phyloP scores from a whole-genome alignment of 2,888 invertebrate species.

The Eueremaeus valkanovi region DNA sequence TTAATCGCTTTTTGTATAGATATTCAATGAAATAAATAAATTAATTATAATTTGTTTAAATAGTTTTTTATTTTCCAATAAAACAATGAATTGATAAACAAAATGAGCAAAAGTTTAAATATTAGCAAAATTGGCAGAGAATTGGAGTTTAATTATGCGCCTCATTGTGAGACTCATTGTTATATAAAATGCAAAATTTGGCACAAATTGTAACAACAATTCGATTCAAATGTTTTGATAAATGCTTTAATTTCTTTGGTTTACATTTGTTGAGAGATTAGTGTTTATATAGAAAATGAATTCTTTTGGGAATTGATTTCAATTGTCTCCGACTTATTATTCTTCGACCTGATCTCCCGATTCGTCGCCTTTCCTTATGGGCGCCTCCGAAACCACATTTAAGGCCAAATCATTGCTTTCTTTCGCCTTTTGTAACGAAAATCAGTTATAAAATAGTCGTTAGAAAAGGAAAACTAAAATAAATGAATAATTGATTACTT shows the following conservation, averaged over 20 bases:
- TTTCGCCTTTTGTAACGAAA: background rate
- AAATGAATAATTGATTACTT: background rate
- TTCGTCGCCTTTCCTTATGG: background rate
- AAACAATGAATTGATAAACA: too few relatives aligned
- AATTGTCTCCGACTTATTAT: background rate
- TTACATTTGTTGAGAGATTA: too few relatives aligned
- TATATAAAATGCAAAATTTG: too few relatives aligned
- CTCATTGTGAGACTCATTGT: too few relatives aligned
- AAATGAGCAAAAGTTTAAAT: too few relatives aligned
- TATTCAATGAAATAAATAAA: background rate
- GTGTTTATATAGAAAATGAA: too few relatives aligned
- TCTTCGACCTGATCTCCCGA: background rate
- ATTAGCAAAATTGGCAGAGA: too few relatives aligned
- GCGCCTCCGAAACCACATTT: background rate
- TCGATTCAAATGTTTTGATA: too few relatives aligned
- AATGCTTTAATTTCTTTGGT: too few relatives aligned
- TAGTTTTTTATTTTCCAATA: background rate
- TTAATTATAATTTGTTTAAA: slow-evolving; percentile 16
- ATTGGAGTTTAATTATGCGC: too few relatives aligned
- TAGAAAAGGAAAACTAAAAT: background rate
- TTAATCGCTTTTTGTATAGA: background rate
- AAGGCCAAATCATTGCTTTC: background rate
- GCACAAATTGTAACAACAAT: too few relatives aligned
- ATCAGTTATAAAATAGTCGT: background rate
- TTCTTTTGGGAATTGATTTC: too few relatives aligned